These are phyloP conservation scores for Autographa gamma DNA, from an alignment of 2,888 invertebrate genomes.

Conservation along the genomic window DNA sequence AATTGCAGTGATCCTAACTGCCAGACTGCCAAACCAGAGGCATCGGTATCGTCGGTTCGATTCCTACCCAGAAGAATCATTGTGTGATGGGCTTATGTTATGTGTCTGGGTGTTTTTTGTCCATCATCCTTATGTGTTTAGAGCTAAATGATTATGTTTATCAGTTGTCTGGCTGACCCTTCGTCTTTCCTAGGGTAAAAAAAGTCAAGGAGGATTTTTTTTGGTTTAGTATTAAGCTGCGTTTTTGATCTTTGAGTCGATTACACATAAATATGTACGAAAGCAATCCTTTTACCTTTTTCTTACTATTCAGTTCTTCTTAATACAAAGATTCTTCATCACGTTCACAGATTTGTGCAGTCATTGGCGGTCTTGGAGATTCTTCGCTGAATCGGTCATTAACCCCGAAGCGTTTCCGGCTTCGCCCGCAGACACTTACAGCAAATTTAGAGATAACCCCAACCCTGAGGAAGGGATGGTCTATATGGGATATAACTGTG, in stretches of 20 bases:
- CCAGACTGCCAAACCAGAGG: too few relatives aligned
- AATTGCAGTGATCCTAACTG: too few relatives aligned
- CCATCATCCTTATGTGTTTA: too few relatives aligned
- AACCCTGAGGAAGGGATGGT: constrained; percentile 81
- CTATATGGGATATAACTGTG: constrained; percentile 85
- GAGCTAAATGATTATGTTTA: too few relatives aligned
- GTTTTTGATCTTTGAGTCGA: not conserved
- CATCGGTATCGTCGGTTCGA: too few relatives aligned
- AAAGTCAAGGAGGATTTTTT: not conserved
- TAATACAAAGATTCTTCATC: not conserved
- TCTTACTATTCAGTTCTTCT: not conserved
- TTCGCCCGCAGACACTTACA: constrained; percentile 87
- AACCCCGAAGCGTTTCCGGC: constrained; percentile 87
- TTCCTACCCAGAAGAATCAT: too few relatives aligned
- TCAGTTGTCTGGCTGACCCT: too few relatives aligned
- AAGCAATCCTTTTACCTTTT: not conserved
- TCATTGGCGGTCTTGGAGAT: constrained; percentile 90
- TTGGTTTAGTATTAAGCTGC: not conserved
- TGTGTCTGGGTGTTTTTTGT: too few relatives aligned
- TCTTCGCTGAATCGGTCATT: constrained; percentile 89
- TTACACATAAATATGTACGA: not conserved
- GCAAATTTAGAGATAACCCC: constrained; percentile 87
- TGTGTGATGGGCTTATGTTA: too few relatives aligned
- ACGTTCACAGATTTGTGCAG: constrained; percentile 88
- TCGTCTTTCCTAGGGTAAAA: too few relatives aligned